phyloP scores from a whole-genome alignment of 2,888 invertebrate genomes.

The Sinelater perroti region DNA sequence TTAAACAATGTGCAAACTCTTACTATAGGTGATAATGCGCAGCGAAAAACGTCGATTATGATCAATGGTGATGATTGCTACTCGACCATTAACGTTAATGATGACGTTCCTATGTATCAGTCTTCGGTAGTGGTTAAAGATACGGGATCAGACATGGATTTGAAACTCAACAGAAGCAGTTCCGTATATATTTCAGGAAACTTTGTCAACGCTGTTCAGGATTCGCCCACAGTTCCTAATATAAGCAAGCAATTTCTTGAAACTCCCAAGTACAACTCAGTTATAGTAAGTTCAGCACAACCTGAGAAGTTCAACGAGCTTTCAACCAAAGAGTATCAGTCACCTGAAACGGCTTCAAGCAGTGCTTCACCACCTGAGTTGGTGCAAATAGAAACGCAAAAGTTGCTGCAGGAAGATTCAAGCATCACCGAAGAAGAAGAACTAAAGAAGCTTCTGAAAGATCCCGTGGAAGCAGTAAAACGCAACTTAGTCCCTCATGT shows the following conservation, averaged over 20 bases:
- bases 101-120: constrained; percentile 74
- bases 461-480: constrained; percentile 80
- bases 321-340: constrained; percentile 17
- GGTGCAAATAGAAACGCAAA: background rate
- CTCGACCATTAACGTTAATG: constrained; percentile 77
- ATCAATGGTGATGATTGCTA: constrained; percentile 79
- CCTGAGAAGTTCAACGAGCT: constrained; percentile 20
- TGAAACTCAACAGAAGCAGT: constrained; percentile 51
- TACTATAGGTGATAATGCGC: constrained; percentile 53
- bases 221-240: constrained; percentile 8
- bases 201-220: constrained; percentile 42
- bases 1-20: constrained; percentile 47
- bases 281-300: background rate
- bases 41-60: constrained; percentile 73
- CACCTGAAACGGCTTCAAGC: background rate
- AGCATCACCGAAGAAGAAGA: constrained; percentile 16
- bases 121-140: constrained; percentile 78
- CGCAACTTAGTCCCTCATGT: constrained; percentile 80
- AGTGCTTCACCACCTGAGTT: background rate
- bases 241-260: constrained; percentile 8
- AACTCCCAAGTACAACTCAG: constrained; percentile 21
- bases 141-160: constrained; percentile 51
- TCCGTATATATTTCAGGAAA: constrained; percentile 59
- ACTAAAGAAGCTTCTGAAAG: constrained; percentile 62
- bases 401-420: background rate